Conservation (phyloP, 2,797 vertebrate species). For the Hippoglossus hippoglossus region DNA sequence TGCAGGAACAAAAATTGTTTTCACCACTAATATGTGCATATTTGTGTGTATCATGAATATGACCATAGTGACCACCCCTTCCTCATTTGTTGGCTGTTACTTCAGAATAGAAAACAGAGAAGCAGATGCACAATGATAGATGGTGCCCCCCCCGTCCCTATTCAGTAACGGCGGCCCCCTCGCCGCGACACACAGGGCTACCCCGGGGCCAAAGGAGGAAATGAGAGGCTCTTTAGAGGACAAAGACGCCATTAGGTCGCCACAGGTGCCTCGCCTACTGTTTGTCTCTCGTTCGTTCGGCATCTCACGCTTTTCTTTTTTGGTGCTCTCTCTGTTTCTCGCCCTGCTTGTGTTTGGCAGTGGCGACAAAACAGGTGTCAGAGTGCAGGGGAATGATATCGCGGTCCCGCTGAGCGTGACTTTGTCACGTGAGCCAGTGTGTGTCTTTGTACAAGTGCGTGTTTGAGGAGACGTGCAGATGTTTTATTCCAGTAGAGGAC, state of each 20-base stretch:
- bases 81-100: constrained; percentile 83
- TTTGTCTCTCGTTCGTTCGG: constrained; percentile 46
- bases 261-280: constrained; percentile 84
- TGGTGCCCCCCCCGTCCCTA: constrained; percentile 80
- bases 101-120: constrained; percentile 85
- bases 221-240: constrained; percentile 78
- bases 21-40: too few relatives aligned
- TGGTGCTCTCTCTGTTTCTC: constrained; percentile 3
- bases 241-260: constrained; percentile 81
- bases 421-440: constrained; percentile 18
- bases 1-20: too few relatives aligned
- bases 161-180: constrained; percentile 80
- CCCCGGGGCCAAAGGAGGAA: constrained; percentile 85
- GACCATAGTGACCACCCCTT: constrained; percentile 80
- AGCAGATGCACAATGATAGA: constrained; percentile 83
- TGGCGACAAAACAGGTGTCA: constrained; percentile 70
- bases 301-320: constrained; percentile 11
- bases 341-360: constrained; percentile 35
- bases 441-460: background rate
- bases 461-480: background rate
- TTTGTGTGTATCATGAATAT: background rate
- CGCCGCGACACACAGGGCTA: constrained; percentile 78
- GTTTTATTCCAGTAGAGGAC: background rate
- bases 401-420: constrained; percentile 12
- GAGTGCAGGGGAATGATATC: constrained; percentile 53